Percentiles rank a stretch among this genome's conserved stretches.
Evolutionary conservation across 2,797 vertebrate genomes (phyloP).

Genomic region (Helostoma temminkii): DNA sequence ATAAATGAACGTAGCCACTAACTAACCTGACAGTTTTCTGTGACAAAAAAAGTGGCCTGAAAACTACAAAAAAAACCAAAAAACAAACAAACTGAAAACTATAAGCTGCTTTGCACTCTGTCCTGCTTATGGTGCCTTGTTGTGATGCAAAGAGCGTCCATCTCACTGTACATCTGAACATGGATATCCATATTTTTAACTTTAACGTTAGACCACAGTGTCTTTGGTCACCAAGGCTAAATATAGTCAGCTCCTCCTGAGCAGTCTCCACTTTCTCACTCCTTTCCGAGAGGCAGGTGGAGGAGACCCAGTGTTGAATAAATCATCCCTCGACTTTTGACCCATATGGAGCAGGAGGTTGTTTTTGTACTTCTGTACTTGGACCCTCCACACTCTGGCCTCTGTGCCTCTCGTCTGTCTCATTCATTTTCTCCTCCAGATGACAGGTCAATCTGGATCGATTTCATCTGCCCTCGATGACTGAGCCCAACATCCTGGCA

Average conservation of each 20-base stretch:
- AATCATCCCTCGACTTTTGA: conserved; percentile 78
- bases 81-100: too few relatives aligned
- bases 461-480: conserved; percentile 78
- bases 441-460: conserved; percentile 80
- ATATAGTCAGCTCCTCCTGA: conserved; percentile 75
- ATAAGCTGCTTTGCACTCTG: not conserved
- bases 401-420: conserved; percentile 65
- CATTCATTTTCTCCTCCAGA: conserved; percentile 77
- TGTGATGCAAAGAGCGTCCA: conserved; percentile 50
- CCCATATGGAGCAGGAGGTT: conserved; percentile 73
- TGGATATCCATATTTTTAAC: conserved; percentile 84
- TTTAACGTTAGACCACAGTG: conserved; percentile 81
- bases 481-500: conserved; percentile 78
- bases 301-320: conserved; percentile 71
- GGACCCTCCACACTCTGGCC: conserved; percentile 40
- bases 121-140: conserved; percentile 23
- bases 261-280: conserved; percentile 83
- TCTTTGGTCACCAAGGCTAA: conserved; percentile 77
- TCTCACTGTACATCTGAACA: conserved; percentile 84
- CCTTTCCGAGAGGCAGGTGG: conserved; percentile 83
- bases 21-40: not conserved
- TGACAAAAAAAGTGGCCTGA: not conserved
- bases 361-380: conserved; percentile 65
- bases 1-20: not conserved
- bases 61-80: too few relatives aligned